Conservation (phyloP, 2,797 vertebrate genomes). For the Ateles fusciceps region DNA sequence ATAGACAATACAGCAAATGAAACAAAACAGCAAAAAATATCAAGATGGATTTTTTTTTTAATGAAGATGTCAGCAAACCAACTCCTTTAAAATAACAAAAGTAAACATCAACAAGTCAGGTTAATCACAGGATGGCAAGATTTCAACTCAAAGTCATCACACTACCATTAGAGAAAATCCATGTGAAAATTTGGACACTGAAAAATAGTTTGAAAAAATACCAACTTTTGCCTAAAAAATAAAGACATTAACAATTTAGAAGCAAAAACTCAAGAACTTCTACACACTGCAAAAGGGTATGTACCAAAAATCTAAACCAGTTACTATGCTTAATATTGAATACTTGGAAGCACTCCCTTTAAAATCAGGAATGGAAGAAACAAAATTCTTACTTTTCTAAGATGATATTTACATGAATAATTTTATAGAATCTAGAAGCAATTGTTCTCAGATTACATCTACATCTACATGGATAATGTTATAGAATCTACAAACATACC, state of each 20-base stretch:
- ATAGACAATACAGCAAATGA: neutral
- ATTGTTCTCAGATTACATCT: neutral
- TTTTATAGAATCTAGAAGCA: neutral
- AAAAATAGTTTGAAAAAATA: neutral
- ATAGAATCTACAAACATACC: neutral
- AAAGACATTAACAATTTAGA: neutral
- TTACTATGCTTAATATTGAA: neutral
- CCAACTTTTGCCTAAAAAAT: neutral
- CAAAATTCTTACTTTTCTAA: neutral
- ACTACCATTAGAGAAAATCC: neutral
- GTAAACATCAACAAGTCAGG: neutral
- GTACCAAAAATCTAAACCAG: neutral
- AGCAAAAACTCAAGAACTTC: neutral
- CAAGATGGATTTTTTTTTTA: neutral
- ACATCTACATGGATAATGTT: neutral
- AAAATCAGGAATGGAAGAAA: neutral
- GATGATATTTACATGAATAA: neutral
- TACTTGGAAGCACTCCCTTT: neutral
- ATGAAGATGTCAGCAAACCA: neutral
- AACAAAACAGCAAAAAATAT: neutral
- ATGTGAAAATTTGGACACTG: neutral
- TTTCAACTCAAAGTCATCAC: neutral
- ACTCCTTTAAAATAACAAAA: neutral
- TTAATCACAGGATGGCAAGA: neutral
- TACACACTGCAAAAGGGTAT: neutral